Evolutionary conservation across 2,113 vertebrate species (phyloP).

Genomic region (Calyptomena viridis): DNA sequence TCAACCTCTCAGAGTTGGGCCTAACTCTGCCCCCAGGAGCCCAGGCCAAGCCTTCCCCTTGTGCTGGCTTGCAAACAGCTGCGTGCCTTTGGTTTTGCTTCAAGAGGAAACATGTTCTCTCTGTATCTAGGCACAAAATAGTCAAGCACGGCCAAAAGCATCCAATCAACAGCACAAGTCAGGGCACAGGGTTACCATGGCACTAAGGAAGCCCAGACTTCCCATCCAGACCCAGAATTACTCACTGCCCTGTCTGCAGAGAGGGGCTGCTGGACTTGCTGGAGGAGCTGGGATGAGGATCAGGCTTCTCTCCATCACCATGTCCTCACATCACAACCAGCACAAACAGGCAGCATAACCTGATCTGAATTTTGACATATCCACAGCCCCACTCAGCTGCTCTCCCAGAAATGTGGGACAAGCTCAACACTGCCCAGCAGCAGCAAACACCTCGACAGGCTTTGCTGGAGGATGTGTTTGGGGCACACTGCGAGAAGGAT

Average conservation of each 20-base stretch:
- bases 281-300: neutral
- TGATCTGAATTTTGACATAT: fast-evolving
- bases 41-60: neutral
- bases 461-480: fast-evolving
- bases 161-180: neutral
- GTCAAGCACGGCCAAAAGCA: neutral
- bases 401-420: neutral
- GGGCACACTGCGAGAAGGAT: fast-evolving
- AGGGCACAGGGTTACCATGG: neutral
- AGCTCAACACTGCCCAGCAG: neutral
- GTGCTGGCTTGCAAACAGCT: neutral
- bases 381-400: neutral
- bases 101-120: neutral
- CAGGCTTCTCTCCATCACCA: fast-evolving
- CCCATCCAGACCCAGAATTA: neutral
- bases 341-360: neutral
- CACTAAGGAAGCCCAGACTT: neutral
- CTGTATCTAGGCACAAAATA: neutral
- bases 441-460: no score
- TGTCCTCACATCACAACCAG: neutral
- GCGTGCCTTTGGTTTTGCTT: neutral
- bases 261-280: neutral
- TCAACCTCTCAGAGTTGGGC: neutral
- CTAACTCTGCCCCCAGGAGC: neutral
- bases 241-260: neutral